A percentile compares a stretch with the other conserved stretches of the same genome.
phyloP scores from a whole-genome alignment of 2,797 vertebrate genomes.

The Danio kyathit region DNA sequence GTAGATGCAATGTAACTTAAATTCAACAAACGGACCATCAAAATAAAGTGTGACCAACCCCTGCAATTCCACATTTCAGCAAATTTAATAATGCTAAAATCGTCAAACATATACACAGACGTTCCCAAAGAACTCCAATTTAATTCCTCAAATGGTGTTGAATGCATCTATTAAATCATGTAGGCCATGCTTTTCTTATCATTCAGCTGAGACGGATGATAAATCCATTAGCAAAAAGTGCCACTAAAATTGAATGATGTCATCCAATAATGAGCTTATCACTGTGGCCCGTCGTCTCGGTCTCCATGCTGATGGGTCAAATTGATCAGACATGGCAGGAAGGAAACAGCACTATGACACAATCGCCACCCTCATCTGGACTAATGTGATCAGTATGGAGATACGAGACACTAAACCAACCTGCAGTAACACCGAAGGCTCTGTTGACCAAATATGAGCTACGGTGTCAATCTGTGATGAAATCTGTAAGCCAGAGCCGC shows the following conservation, averaged over 20 bases:
- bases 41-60: too few relatives aligned
- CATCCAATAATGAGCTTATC: constrained; percentile 25
- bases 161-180: neutral
- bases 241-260: constrained; percentile 17
- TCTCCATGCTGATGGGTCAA: constrained; percentile 18
- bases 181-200: neutral
- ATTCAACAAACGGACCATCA: too few relatives aligned
- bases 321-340: constrained; percentile 16
- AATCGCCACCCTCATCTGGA: neutral
- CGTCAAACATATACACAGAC: too few relatives aligned
- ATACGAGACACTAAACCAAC: neutral
- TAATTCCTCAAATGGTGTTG: neutral
- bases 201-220: neutral
- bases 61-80: too few relatives aligned
- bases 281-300: neutral
- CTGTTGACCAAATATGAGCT: neutral
- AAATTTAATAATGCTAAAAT: too few relatives aligned
- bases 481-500: neutral
- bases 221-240: constrained; percentile 26
- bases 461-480: neutral
- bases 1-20: too few relatives aligned
- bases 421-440: constrained; percentile 14
- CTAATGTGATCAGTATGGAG: constrained; percentile 26
- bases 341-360: constrained; percentile 28
- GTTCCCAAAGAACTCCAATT: too few relatives aligned